Percentiles rank a stretch among this genome's conserved stretches.
phyloP scores from a whole-genome alignment of 1,140 invertebrate species.

The Saccostrea glomerata region DNA sequence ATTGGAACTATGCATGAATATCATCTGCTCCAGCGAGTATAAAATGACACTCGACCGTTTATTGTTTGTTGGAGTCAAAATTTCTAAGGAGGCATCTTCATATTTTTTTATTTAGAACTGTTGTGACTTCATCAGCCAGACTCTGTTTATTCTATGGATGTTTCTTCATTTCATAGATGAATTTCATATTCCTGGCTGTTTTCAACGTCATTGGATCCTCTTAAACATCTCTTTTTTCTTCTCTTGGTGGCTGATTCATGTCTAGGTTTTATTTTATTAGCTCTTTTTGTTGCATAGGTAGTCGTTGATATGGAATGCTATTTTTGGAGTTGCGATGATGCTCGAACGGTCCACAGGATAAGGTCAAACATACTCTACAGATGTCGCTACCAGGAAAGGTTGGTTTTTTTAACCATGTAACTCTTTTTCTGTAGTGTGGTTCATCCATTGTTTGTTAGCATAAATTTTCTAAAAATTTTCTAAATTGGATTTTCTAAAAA shows the following conservation, averaged over 20 bases:
- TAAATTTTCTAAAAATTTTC: no score
- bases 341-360: neutral
- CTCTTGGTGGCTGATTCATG: neutral
- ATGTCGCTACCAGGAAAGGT: neutral
- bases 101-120: neutral
- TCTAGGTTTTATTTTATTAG: neutral
- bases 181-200: neutral
- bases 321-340: neutral
- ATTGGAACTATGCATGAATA: neutral
- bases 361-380: slow-evolving; percentile 31
- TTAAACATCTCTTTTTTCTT: neutral
- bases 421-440: slow-evolving; percentile 48
- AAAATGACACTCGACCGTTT: slow-evolving; percentile 32
- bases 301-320: neutral
- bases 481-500: no score
- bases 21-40: slow-evolving; percentile 9
- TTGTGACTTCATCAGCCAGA: neutral
- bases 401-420: slow-evolving; percentile 39
- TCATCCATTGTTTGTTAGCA: no score
- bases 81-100: slow-evolving; percentile 18
- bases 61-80: neutral
- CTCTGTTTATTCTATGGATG: slow-evolving; percentile 7
- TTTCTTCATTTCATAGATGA: neutral
- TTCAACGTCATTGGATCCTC: neutral
- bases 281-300: neutral